A percentile compares a stretch with the other conserved stretches of the same genome.
Evolutionary conservation across 1,140 invertebrate genomes (phyloP).

Genomic region (honey bee (Apis mellifera)): Amel_HAv3.1 CM009935.2:9045001-9045500

Average conservation of each 20-base stretch:
- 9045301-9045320: slow-evolving; percentile 73
- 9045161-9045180: slow-evolving; percentile 21
- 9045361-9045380: slow-evolving; percentile 45
- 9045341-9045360: slow-evolving; percentile 69
- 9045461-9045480: slow-evolving; percentile 41
- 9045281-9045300: slow-evolving; percentile 75
- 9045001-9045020: too few relatives aligned
- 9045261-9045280: slow-evolving; percentile 65
- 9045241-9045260: slow-evolving; percentile 45
- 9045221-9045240: slow-evolving; percentile 52
- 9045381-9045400: slow-evolving; percentile 29
- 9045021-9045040: neutral
- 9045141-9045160: neutral
- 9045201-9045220: slow-evolving; percentile 55
- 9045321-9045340: slow-evolving; percentile 75
- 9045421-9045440: slow-evolving; percentile 11
- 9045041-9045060: too few relatives aligned
- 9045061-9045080: too few relatives aligned
- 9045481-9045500: slow-evolving; percentile 47
- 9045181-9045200: slow-evolving; percentile 40
- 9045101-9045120: neutral
- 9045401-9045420: slow-evolving; percentile 34
- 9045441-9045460: neutral
- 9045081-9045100: slow-evolving; percentile 10
- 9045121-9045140: too few relatives aligned